Conservation (phyloP, 2,113 vertebrate genomes). For the Oreotrochilus melanogaster region DNA sequence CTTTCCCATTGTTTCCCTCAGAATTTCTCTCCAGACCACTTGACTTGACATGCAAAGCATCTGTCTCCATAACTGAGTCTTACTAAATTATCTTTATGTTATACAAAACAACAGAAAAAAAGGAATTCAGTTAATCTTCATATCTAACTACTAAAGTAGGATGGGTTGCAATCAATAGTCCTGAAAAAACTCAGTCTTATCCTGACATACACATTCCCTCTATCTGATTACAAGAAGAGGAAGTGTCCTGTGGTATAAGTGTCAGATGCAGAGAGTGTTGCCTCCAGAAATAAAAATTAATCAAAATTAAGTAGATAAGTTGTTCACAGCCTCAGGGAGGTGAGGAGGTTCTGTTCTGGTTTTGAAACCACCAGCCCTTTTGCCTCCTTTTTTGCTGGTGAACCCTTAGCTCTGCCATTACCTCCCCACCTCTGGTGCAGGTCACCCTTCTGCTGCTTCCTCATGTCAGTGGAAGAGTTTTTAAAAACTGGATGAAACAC, state of each 20-base stretch:
- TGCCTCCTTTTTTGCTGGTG: neutral
- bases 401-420: neutral
- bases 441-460: neutral
- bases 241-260: neutral
- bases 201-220: neutral
- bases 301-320: neutral
- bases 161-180: neutral
- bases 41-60: neutral
- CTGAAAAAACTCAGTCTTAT: neutral
- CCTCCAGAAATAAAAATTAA: neutral
- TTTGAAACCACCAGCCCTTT: neutral
- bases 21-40: neutral
- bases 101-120: neutral
- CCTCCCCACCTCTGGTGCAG: neutral
- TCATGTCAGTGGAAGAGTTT: neutral
- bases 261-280: neutral
- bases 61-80: neutral
- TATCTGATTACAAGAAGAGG: neutral
- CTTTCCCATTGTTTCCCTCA: neutral
- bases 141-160: neutral
- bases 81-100: neutral
- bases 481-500: neutral
- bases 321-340: neutral
- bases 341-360: neutral
- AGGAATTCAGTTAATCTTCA: neutral